Evolutionary conservation across 2,113 vertebrate genomes (phyloP).

Genomic region (Ammodytes dubius): DNA sequence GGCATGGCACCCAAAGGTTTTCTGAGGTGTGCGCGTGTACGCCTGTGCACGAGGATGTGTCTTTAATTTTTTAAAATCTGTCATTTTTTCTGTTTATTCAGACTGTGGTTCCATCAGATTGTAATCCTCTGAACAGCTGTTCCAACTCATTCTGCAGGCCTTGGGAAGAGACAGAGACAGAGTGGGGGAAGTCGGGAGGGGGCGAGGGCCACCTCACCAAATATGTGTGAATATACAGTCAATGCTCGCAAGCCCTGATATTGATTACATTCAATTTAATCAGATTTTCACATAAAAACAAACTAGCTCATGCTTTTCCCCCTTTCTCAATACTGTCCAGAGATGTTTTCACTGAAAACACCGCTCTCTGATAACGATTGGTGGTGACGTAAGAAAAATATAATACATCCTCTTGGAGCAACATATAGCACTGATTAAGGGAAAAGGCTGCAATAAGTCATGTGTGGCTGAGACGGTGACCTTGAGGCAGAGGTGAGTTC

Average conservation of each 20-base stretch:
- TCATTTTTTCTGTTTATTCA: conserved; percentile 79
- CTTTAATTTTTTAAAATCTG: conserved; percentile 71
- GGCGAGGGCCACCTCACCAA: conserved; percentile 54
- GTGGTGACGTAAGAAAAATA: conserved; percentile 53
- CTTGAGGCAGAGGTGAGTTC: conserved; percentile 20
- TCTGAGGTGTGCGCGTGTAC: neutral
- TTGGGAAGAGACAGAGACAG: conserved; percentile 57
- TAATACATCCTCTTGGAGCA: conserved; percentile 61
- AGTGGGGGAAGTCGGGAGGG: neutral
- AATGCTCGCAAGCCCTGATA: conserved; percentile 52
- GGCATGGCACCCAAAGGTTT: conserved; percentile 40
- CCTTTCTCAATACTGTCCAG: conserved; percentile 11
- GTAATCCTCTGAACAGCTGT: conserved; percentile 83
- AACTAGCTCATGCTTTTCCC: conserved; percentile 49
- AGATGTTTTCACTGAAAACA: conserved; percentile 65
- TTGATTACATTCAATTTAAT: conserved; percentile 56
- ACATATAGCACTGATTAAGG: conserved; percentile 51
- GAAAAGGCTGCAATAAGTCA: conserved; percentile 30
- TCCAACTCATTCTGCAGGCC: conserved; percentile 81
- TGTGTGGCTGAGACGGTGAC: conserved; percentile 19
- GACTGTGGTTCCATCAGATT: conserved; percentile 76
- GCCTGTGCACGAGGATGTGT: conserved; percentile 25
- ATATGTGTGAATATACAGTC: conserved; percentile 58
- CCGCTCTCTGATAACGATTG: conserved; percentile 30
- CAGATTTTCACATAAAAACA: conserved; percentile 51